A percentile compares a stretch with the other conserved stretches of the same genome.
phyloP scores from a whole-genome alignment of 1,140 invertebrate genomes.

The Atta texana region DNA sequence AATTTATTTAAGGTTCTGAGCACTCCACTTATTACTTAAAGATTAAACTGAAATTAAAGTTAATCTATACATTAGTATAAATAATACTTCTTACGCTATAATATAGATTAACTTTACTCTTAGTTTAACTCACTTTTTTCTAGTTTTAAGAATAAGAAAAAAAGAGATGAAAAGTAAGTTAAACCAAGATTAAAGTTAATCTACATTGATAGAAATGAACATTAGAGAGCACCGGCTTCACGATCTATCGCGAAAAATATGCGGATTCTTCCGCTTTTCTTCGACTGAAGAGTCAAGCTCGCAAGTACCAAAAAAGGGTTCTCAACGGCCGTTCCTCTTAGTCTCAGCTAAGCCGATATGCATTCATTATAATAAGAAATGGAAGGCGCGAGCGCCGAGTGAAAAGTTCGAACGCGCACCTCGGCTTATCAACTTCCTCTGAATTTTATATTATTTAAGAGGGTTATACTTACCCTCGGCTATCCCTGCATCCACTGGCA shows the following conservation, averaged over 20 bases:
- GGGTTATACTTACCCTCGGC: slow-evolving; percentile 74
- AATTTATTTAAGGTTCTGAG: no score
- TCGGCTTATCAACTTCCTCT: slow-evolving; percentile 85
- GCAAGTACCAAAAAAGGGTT: slow-evolving; percentile 82
- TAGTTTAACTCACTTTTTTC: no score
- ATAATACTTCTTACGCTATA: no score
- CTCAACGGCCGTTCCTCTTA: slow-evolving; percentile 70
- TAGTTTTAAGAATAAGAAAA: no score
- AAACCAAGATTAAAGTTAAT: no score
- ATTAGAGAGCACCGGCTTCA: not conserved
- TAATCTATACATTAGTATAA: no score
- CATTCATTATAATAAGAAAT: slow-evolving; percentile 87
- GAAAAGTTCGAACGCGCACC: slow-evolving; percentile 84
- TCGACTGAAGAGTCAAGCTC: slow-evolving; percentile 74
- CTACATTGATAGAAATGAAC: no score
- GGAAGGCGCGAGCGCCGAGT: slow-evolving; percentile 81
- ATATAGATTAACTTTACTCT: no score
- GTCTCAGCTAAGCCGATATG: slow-evolving; percentile 86
- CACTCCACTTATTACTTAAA: no score
- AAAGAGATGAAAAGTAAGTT: no score
- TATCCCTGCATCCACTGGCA: slow-evolving; percentile 52
- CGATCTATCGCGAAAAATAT: not conserved
- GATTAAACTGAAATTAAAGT: no score
- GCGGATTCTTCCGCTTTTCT: not conserved
- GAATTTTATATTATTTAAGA: slow-evolving; percentile 86